Conservation (phyloP, 2,888 invertebrate species). For the Ectemnius continuus region DNA sequence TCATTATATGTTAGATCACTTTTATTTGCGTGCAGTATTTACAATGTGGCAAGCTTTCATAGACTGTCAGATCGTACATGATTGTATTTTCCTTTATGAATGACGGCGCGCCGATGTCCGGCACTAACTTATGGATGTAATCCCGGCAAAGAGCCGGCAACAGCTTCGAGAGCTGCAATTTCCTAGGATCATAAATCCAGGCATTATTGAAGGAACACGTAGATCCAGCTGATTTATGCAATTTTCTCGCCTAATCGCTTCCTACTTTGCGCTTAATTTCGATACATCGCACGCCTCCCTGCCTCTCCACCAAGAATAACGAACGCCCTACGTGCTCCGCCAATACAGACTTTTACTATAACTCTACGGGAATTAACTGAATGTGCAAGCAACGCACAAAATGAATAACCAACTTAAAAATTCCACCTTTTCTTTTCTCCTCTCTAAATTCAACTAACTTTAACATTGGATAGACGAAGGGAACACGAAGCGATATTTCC, state of each 20-base stretch:
- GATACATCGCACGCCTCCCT: background rate
- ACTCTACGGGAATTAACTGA: too few relatives aligned
- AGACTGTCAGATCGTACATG: too few relatives aligned
- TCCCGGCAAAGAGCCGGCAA: constrained; percentile 21
- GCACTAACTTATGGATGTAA: constrained; percentile 29
- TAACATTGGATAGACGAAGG: too few relatives aligned
- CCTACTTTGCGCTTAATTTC: constrained; percentile 17
- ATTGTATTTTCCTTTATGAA: background rate
- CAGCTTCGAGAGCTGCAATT: constrained; percentile 20
- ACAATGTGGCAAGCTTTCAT: too few relatives aligned
- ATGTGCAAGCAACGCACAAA: too few relatives aligned
- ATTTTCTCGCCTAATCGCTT: constrained; percentile 24
- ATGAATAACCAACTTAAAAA: too few relatives aligned
- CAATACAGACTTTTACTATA: too few relatives aligned
- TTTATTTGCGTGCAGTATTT: constrained; percentile 6
- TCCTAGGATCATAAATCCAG: constrained; percentile 33
- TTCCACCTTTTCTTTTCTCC: too few relatives aligned
- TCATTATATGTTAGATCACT: background rate
- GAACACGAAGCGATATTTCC: too few relatives aligned
- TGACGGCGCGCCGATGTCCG: constrained; percentile 22
- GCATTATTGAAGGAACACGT: constrained; percentile 22
- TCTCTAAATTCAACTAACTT: too few relatives aligned
- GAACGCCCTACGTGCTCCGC: too few relatives aligned
- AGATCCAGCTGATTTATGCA: background rate
- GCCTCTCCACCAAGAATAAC: too few relatives aligned